Evolutionary conservation across 2,797 vertebrate genomes (phyloP).

Genomic region (Helostoma temminkii): DNA sequence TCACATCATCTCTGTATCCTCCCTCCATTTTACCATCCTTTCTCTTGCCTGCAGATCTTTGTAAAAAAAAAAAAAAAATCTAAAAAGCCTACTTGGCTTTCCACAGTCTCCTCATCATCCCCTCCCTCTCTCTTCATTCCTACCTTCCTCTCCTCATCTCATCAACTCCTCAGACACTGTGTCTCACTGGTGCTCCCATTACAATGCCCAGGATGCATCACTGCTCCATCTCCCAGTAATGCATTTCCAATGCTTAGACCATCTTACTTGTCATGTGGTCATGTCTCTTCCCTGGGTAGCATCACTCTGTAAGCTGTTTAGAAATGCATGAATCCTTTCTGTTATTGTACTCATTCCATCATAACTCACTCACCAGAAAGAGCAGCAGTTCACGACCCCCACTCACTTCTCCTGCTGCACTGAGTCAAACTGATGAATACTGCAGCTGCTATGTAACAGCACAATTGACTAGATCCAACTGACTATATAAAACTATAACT

Average conservation of each 20-base stretch:
- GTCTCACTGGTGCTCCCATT: constrained; percentile 70
- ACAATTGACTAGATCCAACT: constrained; percentile 13
- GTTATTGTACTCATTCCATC: constrained; percentile 65
- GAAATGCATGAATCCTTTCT: constrained; percentile 76
- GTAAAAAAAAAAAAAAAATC: constrained; percentile 10
- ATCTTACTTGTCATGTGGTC: constrained; percentile 60
- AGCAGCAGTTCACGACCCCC: constrained; percentile 50
- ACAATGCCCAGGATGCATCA: constrained; percentile 68
- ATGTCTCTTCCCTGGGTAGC: constrained; percentile 61
- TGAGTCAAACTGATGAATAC: constrained; percentile 44
- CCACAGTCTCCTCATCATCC: constrained; percentile 6
- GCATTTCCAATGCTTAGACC: constrained; percentile 76
- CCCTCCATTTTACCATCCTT: constrained; percentile 21
- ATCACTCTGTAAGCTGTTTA: constrained; percentile 71
- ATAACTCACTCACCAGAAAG: constrained; percentile 66
- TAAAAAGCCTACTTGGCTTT: constrained; percentile 7
- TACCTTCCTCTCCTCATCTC: constrained; percentile 50
- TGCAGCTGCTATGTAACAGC: constrained; percentile 19
- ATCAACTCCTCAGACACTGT: constrained; percentile 64
- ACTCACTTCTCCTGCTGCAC: constrained; percentile 41
- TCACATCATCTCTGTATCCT: constrained; percentile 34
- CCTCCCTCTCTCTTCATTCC: neutral
- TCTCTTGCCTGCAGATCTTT: neutral
- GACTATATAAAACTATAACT: constrained; percentile 3
- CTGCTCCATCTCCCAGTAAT: constrained; percentile 72